A percentile compares a stretch with the other conserved stretches of the same genome.
These are phyloP conservation scores for Ridgeia piscesae DNA, from an alignment of 1,140 invertebrate genomes.

Conservation along the genomic window DNA sequence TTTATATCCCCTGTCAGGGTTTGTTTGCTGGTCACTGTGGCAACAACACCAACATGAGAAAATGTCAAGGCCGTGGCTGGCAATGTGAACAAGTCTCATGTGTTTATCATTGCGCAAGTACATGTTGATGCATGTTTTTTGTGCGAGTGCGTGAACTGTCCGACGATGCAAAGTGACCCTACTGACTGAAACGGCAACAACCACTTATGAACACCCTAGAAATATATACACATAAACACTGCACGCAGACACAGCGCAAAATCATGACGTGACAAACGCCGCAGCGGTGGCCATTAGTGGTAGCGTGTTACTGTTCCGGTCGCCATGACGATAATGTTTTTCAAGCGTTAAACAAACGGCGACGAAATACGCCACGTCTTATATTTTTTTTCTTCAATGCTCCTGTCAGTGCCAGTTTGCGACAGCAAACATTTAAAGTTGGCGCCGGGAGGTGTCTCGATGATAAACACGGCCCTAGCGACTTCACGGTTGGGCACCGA, in stretches of 20 bases:
- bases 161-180: background rate
- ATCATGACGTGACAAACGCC: background rate
- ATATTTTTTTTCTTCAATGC: background rate
- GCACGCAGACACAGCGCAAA: background rate
- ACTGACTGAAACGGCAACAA: background rate
- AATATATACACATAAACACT: background rate
- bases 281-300: background rate
- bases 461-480: background rate
- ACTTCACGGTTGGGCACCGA: conserved; percentile 38
- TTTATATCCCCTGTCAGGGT: background rate
- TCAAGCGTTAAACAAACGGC: background rate
- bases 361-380: background rate
- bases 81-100: background rate
- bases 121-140: background rate
- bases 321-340: background rate
- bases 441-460: background rate
- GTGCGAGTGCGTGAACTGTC: background rate
- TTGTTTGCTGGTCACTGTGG: background rate
- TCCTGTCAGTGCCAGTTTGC: background rate
- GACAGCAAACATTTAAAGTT: background rate
- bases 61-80: background rate
- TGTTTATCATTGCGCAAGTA: background rate
- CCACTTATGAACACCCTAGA: background rate
- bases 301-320: background rate
- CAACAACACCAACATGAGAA: background rate